Percentiles rank a stretch among this genome's conserved stretches.
These are phyloP conservation scores for Catostomus latipinnis DNA, from an alignment of 2,797 vertebrate species.

Conservation along the genomic window DNA sequence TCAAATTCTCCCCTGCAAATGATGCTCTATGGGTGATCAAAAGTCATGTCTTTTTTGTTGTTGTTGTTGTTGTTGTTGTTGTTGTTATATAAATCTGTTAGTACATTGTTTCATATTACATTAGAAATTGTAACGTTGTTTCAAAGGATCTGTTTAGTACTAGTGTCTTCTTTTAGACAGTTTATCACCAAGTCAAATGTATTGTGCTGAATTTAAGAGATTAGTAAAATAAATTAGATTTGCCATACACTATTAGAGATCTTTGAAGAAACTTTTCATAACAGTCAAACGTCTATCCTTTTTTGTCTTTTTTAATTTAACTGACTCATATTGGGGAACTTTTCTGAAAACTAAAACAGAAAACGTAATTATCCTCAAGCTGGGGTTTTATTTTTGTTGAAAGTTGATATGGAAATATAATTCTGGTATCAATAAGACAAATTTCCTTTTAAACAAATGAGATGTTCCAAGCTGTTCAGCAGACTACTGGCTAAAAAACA, in stretches of 20 bases:
- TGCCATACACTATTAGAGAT: constrained; percentile 25
- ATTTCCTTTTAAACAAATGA: constrained; percentile 9
- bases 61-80: no score
- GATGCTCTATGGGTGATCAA: not conserved
- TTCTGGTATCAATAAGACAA: not conserved
- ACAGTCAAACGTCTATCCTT: not conserved
- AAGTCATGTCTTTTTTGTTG: not conserved
- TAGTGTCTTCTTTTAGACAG: not conserved
- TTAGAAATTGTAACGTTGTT: not conserved
- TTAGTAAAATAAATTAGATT: constrained; percentile 19
- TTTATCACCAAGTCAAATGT: not conserved
- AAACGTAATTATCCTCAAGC: not conserved
- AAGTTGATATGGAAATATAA: constrained; percentile 7
- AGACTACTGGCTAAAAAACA: not conserved
- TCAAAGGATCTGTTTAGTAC: not conserved
- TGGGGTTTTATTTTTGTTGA: constrained; percentile 2
- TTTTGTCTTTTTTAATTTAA: not conserved
- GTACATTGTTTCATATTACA: not conserved
- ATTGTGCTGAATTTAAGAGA: constrained; percentile 12
- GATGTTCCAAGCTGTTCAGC: not conserved
- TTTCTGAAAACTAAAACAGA: not conserved
- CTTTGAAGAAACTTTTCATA: constrained; percentile 16
- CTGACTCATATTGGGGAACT: constrained; percentile 8
- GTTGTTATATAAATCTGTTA: no score
- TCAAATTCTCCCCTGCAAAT: not conserved